Evolutionary conservation across 1,140 invertebrate genomes (phyloP).

Genomic region (Oncopodura yosiiana): DNA sequence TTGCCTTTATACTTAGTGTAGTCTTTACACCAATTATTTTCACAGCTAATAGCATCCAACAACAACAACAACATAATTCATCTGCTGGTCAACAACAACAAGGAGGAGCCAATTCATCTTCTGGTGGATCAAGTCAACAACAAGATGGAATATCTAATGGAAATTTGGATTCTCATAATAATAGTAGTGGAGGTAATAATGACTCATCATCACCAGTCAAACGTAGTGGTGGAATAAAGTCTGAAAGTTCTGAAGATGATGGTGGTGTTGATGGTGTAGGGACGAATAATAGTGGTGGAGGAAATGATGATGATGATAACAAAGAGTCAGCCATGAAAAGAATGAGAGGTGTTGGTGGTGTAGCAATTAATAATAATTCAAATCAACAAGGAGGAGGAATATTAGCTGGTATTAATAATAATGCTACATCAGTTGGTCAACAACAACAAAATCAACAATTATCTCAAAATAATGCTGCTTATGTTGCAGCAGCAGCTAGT

Average conservation of each 20-base stretch:
- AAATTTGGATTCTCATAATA: constrained; percentile 27
- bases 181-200: no score
- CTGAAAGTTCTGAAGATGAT: constrained; percentile 11
- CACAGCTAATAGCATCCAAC: constrained; percentile 35
- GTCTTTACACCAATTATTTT: constrained; percentile 36
- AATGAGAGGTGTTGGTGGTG: constrained; percentile 28
- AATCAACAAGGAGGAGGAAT: constrained; percentile 19
- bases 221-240: constrained; percentile 13
- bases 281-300: constrained; percentile 5
- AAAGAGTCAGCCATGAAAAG: constrained; percentile 34
- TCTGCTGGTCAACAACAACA: no score
- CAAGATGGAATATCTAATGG: constrained; percentile 21
- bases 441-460: constrained; percentile 9
- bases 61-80: constrained; percentile 6
- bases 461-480: constrained; percentile 42
- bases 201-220: neutral
- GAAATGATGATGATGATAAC: constrained; percentile 39
- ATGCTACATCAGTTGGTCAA: constrained; percentile 1
- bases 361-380: no score
- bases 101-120: constrained; percentile 1
- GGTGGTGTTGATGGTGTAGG: constrained; percentile 5
- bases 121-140: constrained; percentile 10
- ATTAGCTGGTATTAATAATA: constrained; percentile 6
- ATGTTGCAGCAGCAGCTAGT: constrained; percentile 39
- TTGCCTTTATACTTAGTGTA: constrained; percentile 33